Conservation (phyloP, 2,797 vertebrate genomes). For the Mastacembelus armatus region DNA sequence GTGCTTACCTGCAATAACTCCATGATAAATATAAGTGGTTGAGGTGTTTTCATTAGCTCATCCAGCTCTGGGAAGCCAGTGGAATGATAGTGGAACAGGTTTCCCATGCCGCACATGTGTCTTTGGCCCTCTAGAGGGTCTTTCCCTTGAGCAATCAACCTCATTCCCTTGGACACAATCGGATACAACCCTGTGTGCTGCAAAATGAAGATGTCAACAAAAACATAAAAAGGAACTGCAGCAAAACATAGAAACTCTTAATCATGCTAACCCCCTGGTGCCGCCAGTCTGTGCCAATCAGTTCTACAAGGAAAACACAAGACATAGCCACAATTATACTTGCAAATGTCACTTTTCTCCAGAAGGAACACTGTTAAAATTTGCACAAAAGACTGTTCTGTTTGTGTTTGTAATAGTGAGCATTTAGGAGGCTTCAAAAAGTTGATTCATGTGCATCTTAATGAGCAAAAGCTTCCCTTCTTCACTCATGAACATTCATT, state of each 20-base stretch:
- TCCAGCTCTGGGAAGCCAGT: slow-evolving; percentile 90
- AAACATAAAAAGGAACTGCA: slow-evolving; percentile 22
- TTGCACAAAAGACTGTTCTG: slow-evolving; percentile 33
- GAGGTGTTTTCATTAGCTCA: slow-evolving; percentile 87
- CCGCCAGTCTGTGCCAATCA: slow-evolving; percentile 50
- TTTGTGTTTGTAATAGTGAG: slow-evolving; percentile 55
- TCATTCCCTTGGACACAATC: slow-evolving; percentile 88
- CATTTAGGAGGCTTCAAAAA: slow-evolving; percentile 48
- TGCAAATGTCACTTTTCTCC: slow-evolving; percentile 58
- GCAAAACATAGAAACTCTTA: slow-evolving; percentile 32
- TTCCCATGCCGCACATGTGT: slow-evolving; percentile 92
- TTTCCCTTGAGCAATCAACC: slow-evolving; percentile 87
- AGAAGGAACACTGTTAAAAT: slow-evolving; percentile 32
- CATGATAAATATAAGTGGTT: slow-evolving; percentile 92
- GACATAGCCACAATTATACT: slow-evolving; percentile 63
- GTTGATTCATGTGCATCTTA: slow-evolving; percentile 54
- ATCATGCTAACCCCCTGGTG: slow-evolving; percentile 42
- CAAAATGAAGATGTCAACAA: slow-evolving; percentile 47
- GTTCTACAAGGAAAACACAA: slow-evolving; percentile 23
- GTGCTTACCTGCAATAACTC: slow-evolving; percentile 87
- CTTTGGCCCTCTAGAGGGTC: slow-evolving; percentile 90
- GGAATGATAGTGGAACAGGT: slow-evolving; percentile 90
- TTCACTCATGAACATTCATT: slow-evolving; percentile 46
- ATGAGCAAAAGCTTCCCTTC: slow-evolving; percentile 39
- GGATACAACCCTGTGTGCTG: slow-evolving; percentile 93